Evolutionary conservation across 2,113 vertebrate species (phyloP).

Genomic region (Fregetta grallaria): DNA sequence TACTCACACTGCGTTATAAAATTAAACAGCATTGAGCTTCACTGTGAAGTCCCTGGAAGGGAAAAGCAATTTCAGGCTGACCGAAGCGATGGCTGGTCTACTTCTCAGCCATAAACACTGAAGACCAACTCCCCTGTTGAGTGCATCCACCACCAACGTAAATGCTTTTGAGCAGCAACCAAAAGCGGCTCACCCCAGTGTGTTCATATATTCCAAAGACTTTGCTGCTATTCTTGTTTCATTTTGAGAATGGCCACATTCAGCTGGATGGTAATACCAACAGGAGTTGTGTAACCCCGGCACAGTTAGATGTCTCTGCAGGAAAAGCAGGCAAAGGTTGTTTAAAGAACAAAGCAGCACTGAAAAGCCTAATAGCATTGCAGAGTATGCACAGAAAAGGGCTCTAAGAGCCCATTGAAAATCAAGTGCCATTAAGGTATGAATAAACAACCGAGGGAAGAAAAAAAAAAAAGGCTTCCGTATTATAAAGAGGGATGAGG

Average conservation of each 20-base stretch:
- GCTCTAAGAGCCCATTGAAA: not conserved
- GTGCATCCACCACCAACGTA: not conserved
- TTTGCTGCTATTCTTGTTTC: not conserved
- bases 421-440: constrained; percentile 7
- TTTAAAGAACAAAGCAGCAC: not conserved
- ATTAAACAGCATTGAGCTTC: not conserved
- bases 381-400: not conserved
- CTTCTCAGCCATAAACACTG: not conserved
- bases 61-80: not conserved
- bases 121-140: not conserved
- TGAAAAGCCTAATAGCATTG: not conserved
- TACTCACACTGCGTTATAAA: not conserved
- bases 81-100: not conserved
- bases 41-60: not conserved
- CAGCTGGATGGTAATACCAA: not conserved
- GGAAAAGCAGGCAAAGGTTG: not conserved
- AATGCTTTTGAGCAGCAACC: not conserved
- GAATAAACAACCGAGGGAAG: not conserved
- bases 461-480: not conserved
- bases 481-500: not conserved
- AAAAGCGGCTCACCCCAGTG: not conserved
- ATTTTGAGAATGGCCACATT: not conserved
- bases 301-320: not conserved
- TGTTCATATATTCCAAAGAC: not conserved
- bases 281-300: not conserved